Evolutionary conservation across 2,113 vertebrate genomes (phyloP), one percentile per base, ranked within the genome.

Genomic region (Felis catus): DNA sequence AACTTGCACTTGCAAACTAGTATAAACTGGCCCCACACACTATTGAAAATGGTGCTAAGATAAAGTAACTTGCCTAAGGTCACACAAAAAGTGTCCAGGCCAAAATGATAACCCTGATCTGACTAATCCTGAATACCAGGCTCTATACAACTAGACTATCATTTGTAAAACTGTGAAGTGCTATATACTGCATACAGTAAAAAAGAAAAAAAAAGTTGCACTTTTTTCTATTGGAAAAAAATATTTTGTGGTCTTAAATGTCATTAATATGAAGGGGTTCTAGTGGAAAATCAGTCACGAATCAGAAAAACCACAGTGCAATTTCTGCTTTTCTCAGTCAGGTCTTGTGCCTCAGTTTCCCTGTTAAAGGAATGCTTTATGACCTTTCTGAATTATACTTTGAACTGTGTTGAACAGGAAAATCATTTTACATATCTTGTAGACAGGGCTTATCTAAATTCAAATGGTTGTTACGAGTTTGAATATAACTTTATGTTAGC

Each of bases 171-270:
- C 6, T 71, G 2, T 25, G 45, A 87, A 92, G n/a, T 90, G 13
- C 33, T 89, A 39, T 18, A 41, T 36, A 63, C 11, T 90, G 15
- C 6, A 19, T 58, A 73, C 61, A 13, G 23, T 93, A 25, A 74
- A 89, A 58, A 53, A 48, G 55, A 58, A 23, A 25, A 89, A 63
- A 71, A 76, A 76, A 3, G 13, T 78, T 96, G 29, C 23, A 16
- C 93, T 84, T 61, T 61, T 92, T 96, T 39, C 18, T n/a, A 87
- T 65, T 79, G 92, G 80, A 55, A 91, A 92, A 41, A 95, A 89
- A 68, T 25, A n/a, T 14, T 31, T 55, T 9, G 4, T 68, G 14
- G 11, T 79, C 3, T 55, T 48, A 94, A 51, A 31, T 70, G 12
- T 55, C 84, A 36, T 93, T 73, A 84, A 23, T 91, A 85, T 86